phyloP scores from a whole-genome alignment of 1,140 invertebrate species.

The Sitodiplosis mosellana region DNA sequence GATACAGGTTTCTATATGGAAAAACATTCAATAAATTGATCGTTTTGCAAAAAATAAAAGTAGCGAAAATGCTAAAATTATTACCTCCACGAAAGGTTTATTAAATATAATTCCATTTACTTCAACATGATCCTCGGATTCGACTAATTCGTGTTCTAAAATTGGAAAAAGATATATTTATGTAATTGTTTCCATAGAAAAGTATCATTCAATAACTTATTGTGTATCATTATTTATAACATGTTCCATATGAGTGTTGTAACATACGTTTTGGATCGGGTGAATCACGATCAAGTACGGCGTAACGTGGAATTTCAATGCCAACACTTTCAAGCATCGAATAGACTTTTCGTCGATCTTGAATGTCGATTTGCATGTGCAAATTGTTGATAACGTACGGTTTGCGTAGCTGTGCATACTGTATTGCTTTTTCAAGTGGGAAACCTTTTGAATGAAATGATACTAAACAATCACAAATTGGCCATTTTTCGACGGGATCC shows the following conservation, averaged over 20 bases:
- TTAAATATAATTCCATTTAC: conserved; percentile 94
- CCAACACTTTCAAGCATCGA: conserved; percentile 83
- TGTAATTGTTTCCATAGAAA: too few species aligned
- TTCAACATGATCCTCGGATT: conserved; percentile 97
- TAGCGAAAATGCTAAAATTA: conserved; percentile 57
- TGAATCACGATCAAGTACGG: conserved; percentile 87
- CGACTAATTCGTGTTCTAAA: conserved; percentile 78
- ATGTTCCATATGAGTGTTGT: not conserved
- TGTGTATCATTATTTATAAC: not conserved
- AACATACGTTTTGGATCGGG: conserved; percentile 73
- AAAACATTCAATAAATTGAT: too few species aligned
- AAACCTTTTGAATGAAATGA: conserved; percentile 98
- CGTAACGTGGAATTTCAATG: conserved; percentile 95
- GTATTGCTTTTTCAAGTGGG: conserved; percentile 94
- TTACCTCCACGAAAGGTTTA: conserved; percentile 92
- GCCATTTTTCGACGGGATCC: conserved; percentile 96
- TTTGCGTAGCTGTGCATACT: conserved; percentile 82
- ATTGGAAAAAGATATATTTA: conserved; percentile 5
- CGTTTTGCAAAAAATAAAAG: conserved; percentile 23
- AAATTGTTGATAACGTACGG: conserved; percentile 98
- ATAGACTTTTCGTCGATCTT: conserved; percentile 89
- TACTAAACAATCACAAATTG: conserved; percentile 90
- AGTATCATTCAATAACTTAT: not conserved
- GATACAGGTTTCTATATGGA: conserved; percentile 32
- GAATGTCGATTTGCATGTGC: conserved; percentile 95